Evolutionary conservation across 1,140 invertebrate species (phyloP), one percentile per base, ranked within the genome.

Genomic region (Berghia stephanieae): DNA sequence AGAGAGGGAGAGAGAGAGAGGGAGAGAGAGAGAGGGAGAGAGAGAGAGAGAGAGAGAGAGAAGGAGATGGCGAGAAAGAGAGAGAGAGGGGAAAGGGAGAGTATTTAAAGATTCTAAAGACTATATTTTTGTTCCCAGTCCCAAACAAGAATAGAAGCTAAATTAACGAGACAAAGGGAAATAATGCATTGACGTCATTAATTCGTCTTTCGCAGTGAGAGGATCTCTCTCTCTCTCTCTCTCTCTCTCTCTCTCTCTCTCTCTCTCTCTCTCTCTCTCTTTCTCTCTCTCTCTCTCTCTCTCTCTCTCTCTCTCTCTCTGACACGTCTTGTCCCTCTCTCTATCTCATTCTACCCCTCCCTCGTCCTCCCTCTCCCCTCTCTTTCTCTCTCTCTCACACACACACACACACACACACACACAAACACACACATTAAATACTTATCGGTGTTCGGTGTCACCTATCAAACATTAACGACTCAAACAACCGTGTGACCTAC

Each of bases 341-440:
- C n/a, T n/a, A n/a, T n/a, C n/a, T n/a, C n/a, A n/a, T n/a, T n/a
- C n/a, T n/a, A n/a, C n/a, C n/a, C n/a, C n/a, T n/a, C n/a, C n/a
- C n/a, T n/a, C n/a, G n/a, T n/a, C n/a, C n/a, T n/a, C n/a, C n/a
- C n/a, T n/a, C n/a, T n/a, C n/a, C n/a, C n/a, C n/a, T n/a, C n/a
- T n/a, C n/a, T n/a, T n/a, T n/a, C n/a, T n/a, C n/a, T n/a, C 67
- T 36, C 67, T 31, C 74, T 72, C 60, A 42, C 67, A 71, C 84
- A 84, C 81, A 86, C 89, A 85, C 91, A 13, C 52, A 55, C 46
- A 49, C 46, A 49, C 46, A 49, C 46, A 49, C 46, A 49, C 46
- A 49, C 46, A 49, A n/a, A 49, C n/a, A n/a, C 1, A 21, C 49
- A 16, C 24, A 52, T 24, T 52, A 1, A 52, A 21, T 24, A 1